Conservation (phyloP, 2,797 vertebrate genomes). For the Nothura maculosa region DNA sequence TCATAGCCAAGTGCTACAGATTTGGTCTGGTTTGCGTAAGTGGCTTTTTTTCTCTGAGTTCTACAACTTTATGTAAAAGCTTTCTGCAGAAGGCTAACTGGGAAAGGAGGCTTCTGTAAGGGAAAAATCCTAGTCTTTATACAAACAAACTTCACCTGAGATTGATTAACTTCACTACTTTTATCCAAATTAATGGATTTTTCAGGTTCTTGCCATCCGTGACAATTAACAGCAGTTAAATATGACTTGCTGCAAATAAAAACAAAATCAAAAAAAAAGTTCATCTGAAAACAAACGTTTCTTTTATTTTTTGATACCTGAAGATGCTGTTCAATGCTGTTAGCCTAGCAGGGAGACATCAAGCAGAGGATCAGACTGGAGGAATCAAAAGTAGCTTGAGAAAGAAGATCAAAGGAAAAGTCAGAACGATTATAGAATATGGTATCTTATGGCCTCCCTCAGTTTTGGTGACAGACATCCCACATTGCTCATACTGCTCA, state of each 20-base stretch:
- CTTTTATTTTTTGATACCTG: neutral
- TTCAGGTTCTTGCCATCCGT: neutral
- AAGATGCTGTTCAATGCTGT: neutral
- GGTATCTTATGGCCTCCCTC: neutral
- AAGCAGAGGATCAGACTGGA: neutral
- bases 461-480: neutral
- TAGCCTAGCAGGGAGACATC: neutral
- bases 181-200: neutral
- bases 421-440: neutral
- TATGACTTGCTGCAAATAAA: neutral
- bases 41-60: neutral
- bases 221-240: neutral
- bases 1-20: constrained; percentile 22
- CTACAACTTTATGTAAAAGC: neutral
- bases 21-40: constrained; percentile 42
- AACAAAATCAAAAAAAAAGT: neutral
- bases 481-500: neutral
- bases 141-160: neutral
- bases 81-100: neutral
- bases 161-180: neutral
- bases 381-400: neutral
- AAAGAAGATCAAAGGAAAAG: neutral
- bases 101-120: neutral
- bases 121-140: neutral
- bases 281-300: neutral